Conservation (phyloP, 2,888 invertebrate species). For the Philereme transversata region DNA sequence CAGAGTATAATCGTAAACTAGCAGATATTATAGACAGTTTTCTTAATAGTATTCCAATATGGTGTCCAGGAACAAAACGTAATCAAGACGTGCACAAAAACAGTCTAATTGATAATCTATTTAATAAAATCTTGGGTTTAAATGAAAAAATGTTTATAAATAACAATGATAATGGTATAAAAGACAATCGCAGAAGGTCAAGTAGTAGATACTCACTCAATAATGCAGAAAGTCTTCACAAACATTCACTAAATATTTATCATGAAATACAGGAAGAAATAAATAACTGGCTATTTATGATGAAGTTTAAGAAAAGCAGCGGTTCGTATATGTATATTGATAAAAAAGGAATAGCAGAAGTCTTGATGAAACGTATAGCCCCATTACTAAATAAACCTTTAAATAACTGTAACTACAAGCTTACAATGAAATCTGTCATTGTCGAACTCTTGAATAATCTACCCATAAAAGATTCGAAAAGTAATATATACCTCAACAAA, state of each 20-base stretch:
- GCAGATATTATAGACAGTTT: slow-evolving; percentile 48
- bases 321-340: slow-evolving; percentile 3
- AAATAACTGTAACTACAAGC: slow-evolving; percentile 14
- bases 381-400: slow-evolving; percentile 18
- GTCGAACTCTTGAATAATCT: slow-evolving; percentile 25
- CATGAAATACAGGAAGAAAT: slow-evolving; percentile 20
- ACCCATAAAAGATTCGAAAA: slow-evolving; percentile 15
- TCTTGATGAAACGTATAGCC: slow-evolving; percentile 9
- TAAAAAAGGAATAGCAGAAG: slow-evolving; percentile 19
- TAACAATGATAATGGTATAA: background rate
- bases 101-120: slow-evolving; percentile 46
- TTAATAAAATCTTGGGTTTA: slow-evolving; percentile 43
- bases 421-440: slow-evolving; percentile 24
- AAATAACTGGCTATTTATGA: slow-evolving; percentile 10
- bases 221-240: background rate
- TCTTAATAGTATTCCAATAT: slow-evolving; percentile 49
- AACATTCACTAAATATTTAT: background rate
- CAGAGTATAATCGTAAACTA: slow-evolving; percentile 43
- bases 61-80: slow-evolving; percentile 44
- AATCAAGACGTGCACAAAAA: slow-evolving; percentile 43
- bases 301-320: slow-evolving; percentile 3
- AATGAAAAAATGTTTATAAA: slow-evolving; percentile 37
- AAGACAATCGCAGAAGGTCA: background rate
- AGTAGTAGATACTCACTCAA: background rate
- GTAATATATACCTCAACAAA: slow-evolving; percentile 2